Conservation (phyloP, 2,888 invertebrate genomes). For the Agelastica alni region DNA sequence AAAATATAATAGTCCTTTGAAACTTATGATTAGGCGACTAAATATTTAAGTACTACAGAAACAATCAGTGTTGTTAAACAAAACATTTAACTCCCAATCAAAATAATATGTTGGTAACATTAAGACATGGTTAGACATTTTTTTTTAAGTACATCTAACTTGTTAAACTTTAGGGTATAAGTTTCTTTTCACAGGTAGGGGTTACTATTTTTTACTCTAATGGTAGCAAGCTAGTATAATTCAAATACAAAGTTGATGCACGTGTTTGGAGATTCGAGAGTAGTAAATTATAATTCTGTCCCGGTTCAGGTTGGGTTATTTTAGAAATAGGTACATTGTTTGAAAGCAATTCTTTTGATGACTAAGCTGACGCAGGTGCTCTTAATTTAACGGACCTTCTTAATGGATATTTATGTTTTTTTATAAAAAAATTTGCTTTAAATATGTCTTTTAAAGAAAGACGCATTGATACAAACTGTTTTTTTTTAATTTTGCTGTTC, state of each 20-base stretch:
- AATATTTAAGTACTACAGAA: constrained; percentile 2
- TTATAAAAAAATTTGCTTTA: too few relatives aligned
- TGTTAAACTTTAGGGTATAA: constrained; percentile 2
- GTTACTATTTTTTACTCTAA: constrained; percentile 7
- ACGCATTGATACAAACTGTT: too few relatives aligned
- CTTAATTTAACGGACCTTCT: background rate
- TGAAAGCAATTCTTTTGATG: background rate
- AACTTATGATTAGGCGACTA: constrained; percentile 1
- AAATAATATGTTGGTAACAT: constrained; percentile 6
- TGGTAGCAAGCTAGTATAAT: background rate
- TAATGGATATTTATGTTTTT: background rate
- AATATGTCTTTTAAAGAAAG: too few relatives aligned
- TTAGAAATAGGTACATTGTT: constrained; percentile 10
- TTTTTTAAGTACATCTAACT: constrained; percentile 3
- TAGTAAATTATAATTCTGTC: constrained; percentile 4
- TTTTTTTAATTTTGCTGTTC: too few relatives aligned
- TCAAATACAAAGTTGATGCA: constrained; percentile 12
- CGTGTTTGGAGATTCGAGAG: constrained; percentile 5
- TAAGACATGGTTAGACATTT: background rate
- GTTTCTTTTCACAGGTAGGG: constrained; percentile 9
- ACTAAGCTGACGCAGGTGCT: constrained; percentile 5
- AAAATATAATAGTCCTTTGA: background rate
- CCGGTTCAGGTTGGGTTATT: constrained; percentile 6
- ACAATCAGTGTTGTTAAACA: constrained; percentile 5
- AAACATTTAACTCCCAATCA: background rate